A percentile compares a stretch with the other conserved stretches of the same genome.
Evolutionary conservation across 2,888 invertebrate species (phyloP).

Genomic region (Leucophenga maculata): DNA sequence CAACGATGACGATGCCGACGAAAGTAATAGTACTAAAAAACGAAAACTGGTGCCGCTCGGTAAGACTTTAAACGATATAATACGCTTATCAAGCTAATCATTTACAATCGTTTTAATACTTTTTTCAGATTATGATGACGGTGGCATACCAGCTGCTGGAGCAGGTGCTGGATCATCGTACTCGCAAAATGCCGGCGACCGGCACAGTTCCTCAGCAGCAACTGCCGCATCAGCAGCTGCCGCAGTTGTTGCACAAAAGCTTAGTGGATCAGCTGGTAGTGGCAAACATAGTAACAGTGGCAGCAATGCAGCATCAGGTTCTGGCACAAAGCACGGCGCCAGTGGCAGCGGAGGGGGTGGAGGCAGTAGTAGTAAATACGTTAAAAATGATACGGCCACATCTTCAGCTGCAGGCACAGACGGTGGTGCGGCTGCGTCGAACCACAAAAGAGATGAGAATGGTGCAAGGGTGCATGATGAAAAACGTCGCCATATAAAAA

Average conservation of each 20-base stretch:
- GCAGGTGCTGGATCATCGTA: conserved; percentile 40
- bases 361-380: conserved; percentile 50
- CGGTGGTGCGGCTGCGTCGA: conserved; percentile 50
- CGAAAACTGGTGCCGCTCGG: conserved; percentile 85
- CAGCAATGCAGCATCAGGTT: conserved; percentile 38
- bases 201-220: conserved; percentile 25
- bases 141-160: background rate
- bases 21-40: conserved; percentile 76
- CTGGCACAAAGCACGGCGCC: background rate
- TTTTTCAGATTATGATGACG: conserved; percentile 67
- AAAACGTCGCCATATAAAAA: conserved; percentile 95
- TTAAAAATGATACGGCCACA: background rate
- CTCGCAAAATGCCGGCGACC: background rate
- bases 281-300: conserved; percentile 41
- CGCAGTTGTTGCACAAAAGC: conserved; percentile 14
- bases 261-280: background rate
- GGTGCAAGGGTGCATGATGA: conserved; percentile 87
- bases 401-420: conserved; percentile 40
- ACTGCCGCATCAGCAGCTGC: conserved; percentile 14
- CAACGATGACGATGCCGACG: conserved; percentile 84
- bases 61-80: conserved; percentile 57
- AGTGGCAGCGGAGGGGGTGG: conserved; percentile 56
- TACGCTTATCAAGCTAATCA: background rate
- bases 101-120: background rate
- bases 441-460: conserved; percentile 75